Conservation (phyloP, 2,888 invertebrate species). For the Lasius fuliginosus region DNA sequence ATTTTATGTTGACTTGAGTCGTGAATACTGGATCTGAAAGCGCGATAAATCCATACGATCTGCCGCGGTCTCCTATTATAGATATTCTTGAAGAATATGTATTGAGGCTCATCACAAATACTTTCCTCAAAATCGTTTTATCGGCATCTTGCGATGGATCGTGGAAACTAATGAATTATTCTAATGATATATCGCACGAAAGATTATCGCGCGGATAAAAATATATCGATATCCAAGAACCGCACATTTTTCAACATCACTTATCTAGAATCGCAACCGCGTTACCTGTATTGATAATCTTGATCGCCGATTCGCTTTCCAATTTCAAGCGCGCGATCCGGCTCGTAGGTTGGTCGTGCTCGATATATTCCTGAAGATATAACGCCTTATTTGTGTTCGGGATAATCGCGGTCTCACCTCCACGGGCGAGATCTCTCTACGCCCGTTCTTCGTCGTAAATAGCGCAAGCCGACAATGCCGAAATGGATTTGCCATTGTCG, state of each 20-base stretch:
- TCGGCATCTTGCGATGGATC: neutral
- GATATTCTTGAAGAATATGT: neutral
- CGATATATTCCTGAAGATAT: slow-evolving; percentile 2
- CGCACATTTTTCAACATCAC: neutral
- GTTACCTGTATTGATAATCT: slow-evolving; percentile 16
- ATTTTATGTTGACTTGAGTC: neutral
- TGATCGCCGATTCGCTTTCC: slow-evolving; percentile 54
- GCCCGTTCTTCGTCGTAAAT: slow-evolving; percentile 45
- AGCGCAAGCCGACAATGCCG: slow-evolving; percentile 30
- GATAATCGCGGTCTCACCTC: slow-evolving; percentile 48
- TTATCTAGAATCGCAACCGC: neutral
- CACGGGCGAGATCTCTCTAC: slow-evolving; percentile 30
- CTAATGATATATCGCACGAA: neutral
- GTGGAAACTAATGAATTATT: neutral
- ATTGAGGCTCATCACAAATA: neutral
- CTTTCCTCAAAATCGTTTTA: neutral
- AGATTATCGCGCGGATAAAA: neutral
- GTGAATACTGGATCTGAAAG: neutral
- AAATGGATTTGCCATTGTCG: slow-evolving; percentile 32
- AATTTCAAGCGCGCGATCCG: slow-evolving; percentile 42
- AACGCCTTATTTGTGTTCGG: slow-evolving; percentile 55
- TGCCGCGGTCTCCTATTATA: neutral
- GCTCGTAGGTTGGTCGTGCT: neutral
- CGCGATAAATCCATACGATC: neutral
- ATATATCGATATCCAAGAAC: neutral